Conservation (phyloP, 2,113 vertebrate genomes). For the Lepus americanus region DNA sequence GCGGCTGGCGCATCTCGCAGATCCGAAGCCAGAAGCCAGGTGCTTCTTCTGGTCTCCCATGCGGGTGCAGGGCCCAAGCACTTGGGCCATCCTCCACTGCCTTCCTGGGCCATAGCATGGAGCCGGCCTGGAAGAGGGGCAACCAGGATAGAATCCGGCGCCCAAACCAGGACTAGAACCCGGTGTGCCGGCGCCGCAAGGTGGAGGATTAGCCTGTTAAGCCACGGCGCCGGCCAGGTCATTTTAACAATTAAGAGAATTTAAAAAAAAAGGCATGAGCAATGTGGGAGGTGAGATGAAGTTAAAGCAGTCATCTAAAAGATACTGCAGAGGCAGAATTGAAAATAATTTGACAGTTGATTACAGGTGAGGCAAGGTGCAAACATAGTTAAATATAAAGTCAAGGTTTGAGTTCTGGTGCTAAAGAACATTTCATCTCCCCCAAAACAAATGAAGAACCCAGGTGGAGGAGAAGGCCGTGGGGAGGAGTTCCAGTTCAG, state of each 20-base stretch:
- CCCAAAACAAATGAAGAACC: not conserved
- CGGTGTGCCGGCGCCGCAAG: no score
- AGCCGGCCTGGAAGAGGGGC: no score
- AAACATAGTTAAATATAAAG: not conserved
- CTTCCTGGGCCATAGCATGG: no score
- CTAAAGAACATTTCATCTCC: not conserved
- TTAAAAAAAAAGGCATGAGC: not conserved
- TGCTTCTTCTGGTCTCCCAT: no score
- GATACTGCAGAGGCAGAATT: not conserved
- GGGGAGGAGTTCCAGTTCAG: not conserved
- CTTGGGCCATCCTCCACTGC: no score
- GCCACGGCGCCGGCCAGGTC: not conserved
- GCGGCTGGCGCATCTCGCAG: no score
- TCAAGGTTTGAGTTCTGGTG: not conserved
- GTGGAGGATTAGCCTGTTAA: no score
- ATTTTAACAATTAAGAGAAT: constrained; percentile 3
- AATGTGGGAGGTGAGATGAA: not conserved
- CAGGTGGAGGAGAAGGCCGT: not conserved
- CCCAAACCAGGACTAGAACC: no score
- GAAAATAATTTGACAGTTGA: not conserved
- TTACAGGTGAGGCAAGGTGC: not conserved
- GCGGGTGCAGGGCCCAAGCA: no score
- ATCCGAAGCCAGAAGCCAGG: no score
- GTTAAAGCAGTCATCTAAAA: not conserved
- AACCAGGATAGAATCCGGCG: no score